These are phyloP conservation scores for Carabus problematicus DNA, from an alignment of 2,888 invertebrate species.

Conservation along the genomic window DNA sequence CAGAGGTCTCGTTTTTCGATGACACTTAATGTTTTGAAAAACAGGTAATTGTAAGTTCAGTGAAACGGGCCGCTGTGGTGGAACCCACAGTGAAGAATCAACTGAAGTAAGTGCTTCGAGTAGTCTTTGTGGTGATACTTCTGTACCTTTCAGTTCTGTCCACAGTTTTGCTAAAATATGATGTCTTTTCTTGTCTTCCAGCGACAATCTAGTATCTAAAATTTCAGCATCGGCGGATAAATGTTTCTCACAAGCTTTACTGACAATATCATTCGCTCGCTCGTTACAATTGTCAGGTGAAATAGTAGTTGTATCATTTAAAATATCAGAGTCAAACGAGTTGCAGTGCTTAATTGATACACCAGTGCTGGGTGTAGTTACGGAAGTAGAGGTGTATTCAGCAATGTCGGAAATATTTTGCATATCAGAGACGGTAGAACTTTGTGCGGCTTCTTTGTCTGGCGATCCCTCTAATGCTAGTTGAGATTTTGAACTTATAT, in stretches of 20 bases:
- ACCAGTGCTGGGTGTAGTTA: slow-evolving; percentile 45
- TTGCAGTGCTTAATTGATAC: slow-evolving; percentile 57
- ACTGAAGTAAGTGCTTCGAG: slow-evolving; percentile 70
- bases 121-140: slow-evolving; percentile 69
- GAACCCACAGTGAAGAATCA: slow-evolving; percentile 72
- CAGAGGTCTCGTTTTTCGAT: slow-evolving; percentile 58
- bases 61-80: slow-evolving; percentile 72
- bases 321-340: slow-evolving; percentile 58
- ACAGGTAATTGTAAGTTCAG: slow-evolving; percentile 73
- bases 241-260: slow-evolving; percentile 53
- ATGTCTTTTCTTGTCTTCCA: slow-evolving; percentile 70
- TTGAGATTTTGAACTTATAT: slow-evolving; percentile 51
- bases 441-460: slow-evolving; percentile 34
- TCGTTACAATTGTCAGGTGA: slow-evolving; percentile 31
- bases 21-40: slow-evolving; percentile 60
- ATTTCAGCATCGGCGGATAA: slow-evolving; percentile 55
- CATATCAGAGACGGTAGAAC: slow-evolving; percentile 20
- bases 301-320: slow-evolving; percentile 43
- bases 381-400: slow-evolving; percentile 41
- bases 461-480: slow-evolving; percentile 62
- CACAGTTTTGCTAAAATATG: slow-evolving; percentile 70
- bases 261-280: slow-evolving; percentile 45
- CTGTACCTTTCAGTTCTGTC: slow-evolving; percentile 70
- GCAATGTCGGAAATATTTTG: slow-evolving; percentile 24
- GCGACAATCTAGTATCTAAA: slow-evolving; percentile 64